Evolutionary conservation across 2,888 invertebrate genomes (phyloP).

Genomic region (Atethmia centrago): DNA sequence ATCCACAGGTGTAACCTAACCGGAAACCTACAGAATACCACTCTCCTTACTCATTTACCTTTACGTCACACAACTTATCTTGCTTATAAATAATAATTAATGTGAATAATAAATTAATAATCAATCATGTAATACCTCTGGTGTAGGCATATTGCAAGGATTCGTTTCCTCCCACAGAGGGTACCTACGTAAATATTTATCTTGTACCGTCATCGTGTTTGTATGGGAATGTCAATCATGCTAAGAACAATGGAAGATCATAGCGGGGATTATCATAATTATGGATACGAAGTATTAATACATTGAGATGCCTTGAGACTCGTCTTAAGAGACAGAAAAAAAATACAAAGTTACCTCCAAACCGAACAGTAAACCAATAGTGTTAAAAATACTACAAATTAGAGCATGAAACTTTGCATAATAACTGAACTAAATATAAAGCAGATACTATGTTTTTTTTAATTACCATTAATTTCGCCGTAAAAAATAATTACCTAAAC

Average conservation of each 20-base stretch:
- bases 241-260: conserved; percentile 62
- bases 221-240: conserved; percentile 63
- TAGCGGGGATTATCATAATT: conserved; percentile 46
- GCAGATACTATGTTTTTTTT: too few species aligned
- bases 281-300: conserved; percentile 40
- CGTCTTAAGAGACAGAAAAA: too few species aligned
- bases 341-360: too few species aligned
- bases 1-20: not conserved
- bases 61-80: not conserved
- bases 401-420: too few species aligned
- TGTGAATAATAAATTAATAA: conserved; percentile 50
- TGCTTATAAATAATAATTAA: conserved; percentile 38
- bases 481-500: too few species aligned
- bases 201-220: conserved; percentile 53
- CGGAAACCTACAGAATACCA: conserved; percentile 31
- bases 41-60: conserved; percentile 22
- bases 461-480: too few species aligned
- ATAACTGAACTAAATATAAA: too few species aligned
- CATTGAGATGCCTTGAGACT: conserved; percentile 11
- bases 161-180: conserved; percentile 55
- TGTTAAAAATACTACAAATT: too few species aligned
- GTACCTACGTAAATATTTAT: conserved; percentile 59
- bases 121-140: conserved; percentile 33
- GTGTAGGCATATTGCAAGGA: conserved; percentile 61
- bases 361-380: too few species aligned